A percentile compares a stretch with the other conserved stretches of the same genome.
Conservation (phyloP, 1,140 invertebrate genomes). For the Tachypleus tridentatus region DNA sequence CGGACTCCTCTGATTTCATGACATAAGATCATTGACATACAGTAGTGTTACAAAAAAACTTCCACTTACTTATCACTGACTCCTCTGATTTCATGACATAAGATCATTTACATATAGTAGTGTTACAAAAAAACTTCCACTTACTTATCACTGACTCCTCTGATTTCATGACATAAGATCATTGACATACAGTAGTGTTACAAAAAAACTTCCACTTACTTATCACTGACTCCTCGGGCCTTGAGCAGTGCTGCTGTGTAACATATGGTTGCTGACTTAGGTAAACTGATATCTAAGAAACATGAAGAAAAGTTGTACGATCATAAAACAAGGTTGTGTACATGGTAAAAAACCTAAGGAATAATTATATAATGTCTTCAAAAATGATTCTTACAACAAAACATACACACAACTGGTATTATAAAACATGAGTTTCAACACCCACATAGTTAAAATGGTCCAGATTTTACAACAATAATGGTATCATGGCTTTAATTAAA, state of each 20-base stretch:
- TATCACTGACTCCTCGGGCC: conserved; percentile 82
- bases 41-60: background rate
- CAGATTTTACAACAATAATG: too few species aligned
- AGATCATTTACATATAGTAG: too few species aligned
- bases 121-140: conserved; percentile 21
- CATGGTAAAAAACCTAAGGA: background rate
- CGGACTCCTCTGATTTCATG: conserved; percentile 76
- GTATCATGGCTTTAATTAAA: too few species aligned
- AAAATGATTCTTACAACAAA: too few species aligned
- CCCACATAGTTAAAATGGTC: too few species aligned
- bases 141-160: conserved; percentile 76
- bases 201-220: conserved; percentile 41
- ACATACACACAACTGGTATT: too few species aligned
- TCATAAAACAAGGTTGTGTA: conserved; percentile 3
- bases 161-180: too few species aligned
- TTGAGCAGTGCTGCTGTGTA: conserved; percentile 92
- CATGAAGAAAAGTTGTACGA: conserved; percentile 7
- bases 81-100: conserved; percentile 43
- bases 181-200: too few species aligned
- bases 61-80: conserved; percentile 74
- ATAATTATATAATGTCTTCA: conserved; percentile 5
- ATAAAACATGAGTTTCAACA: conserved; percentile 9
- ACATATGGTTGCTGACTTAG: conserved; percentile 93
- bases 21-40: too few species aligned
- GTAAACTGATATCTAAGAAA: conserved; percentile 68